Base-by-base conservation (phyloP, 2,113 vertebrate species). In the Syrmaticus mikado region DNA sequence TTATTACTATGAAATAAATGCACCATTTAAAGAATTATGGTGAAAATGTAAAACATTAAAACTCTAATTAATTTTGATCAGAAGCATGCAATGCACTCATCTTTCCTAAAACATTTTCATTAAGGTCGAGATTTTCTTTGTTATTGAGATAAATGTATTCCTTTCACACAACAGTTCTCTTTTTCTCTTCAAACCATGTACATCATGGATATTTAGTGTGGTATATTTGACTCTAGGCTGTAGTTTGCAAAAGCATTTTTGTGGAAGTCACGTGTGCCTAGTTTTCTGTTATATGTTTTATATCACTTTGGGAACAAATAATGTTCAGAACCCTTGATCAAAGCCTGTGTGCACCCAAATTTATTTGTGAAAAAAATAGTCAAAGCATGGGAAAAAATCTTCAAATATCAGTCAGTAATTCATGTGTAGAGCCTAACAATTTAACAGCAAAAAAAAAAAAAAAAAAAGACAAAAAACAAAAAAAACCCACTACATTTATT, bases 1-100 rank as follows among this genome's bases (percentile, higher is more conserved):
- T 99, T 98, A 99, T 98, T 98, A 97, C 98, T 97, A 96, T 97
- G 95, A 98, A 98, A 97, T 97, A 96, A 98, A 94, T 92, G 97
- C 97, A 97, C 97, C 98, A 96, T 98, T 98, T 97, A 97, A 97
- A 97, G 97, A 98, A 98, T 97, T 97, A 98, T 95, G 92, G 96
- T 96, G 96, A 84, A 96, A 97, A 92, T 95, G 92, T 97, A 97
- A 97, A 98, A 97, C 79, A 83, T 97, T 98, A 98, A 97, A 97
- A 96, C 80, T 97, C 95, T 96, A 98, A 98, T 98, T 98, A 98
- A 98, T 98, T 98, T 97, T 97, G 95, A 85, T 97, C 93, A 96
- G 95, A 96, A 95, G 95, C 95, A 96, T 96, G 95, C 95, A 96
- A 65, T 72, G 38, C 85, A 73, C 61, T 95, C 85, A 91, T 98